Base-by-base conservation (phyloP, 1,140 invertebrate genomes). In the Melipona quadrifasciata region DNA sequence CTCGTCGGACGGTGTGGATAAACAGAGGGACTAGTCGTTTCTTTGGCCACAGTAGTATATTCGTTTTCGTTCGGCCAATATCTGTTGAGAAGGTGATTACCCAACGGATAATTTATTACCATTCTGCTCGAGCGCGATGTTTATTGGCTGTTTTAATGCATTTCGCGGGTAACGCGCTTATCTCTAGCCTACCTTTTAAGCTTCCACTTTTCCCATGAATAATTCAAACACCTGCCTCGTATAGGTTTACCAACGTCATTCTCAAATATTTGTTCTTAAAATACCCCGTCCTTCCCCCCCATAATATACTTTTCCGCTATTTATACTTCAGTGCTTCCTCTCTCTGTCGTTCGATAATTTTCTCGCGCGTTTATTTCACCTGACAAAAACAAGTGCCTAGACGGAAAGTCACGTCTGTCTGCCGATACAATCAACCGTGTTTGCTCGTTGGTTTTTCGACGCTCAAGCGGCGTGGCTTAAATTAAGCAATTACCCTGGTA, bases 71-170 rank as follows among this genome's bases (percentile, higher is more conserved):
- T 77, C 61, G 64, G 6, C 47, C 81, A 72, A 84, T 86, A 84
- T 85, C 75, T 65, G 70, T 55, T 75, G 67, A 75, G 58, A 85
- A 80, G 80, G 86, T 70, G 73, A 89, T 89, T 70, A 86, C 80
- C 39, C 85, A 71, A 27, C 80, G 81, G 73, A 89, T 90, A 89
- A 90, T 90, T 87, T 90, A 90, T 90, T 90, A 85, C 85, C 87
- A 90, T 90, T 90, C 87, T 82, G 67, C 55, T 75, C 82, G 79
- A 85, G 79, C 78, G 82, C 85, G 71, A 85, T 67, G 85, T 87
- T 89, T 89, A 90, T 87, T 90, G 85, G 88, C 82, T 78, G 21
- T 82, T 87, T 90, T 80, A 90, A 89, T 90, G 87, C 79, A 86
- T 88, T 86, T 89, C 67, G 78, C 77, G 76, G 53, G 31, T 61